Evolutionary conservation across 2,113 vertebrate species (phyloP).

Genomic region (Mormyrus iriodes): DNA sequence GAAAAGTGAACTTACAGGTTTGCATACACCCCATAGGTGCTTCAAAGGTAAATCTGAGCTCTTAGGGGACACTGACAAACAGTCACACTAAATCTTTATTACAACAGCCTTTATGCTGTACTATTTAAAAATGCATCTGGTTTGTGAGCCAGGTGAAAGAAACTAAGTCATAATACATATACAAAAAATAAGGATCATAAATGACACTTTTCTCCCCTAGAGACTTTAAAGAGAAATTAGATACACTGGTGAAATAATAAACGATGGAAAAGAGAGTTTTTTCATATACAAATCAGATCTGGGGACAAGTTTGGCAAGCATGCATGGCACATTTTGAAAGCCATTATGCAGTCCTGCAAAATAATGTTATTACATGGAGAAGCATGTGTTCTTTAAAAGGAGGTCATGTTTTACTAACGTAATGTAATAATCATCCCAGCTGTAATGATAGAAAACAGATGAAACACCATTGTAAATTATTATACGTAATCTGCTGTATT

Average conservation of each 20-base stretch:
- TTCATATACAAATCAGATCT: neutral
- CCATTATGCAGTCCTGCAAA: neutral
- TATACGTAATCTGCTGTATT: neutral
- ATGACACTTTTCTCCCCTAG: neutral
- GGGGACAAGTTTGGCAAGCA: neutral
- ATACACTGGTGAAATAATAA: neutral
- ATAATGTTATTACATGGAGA: neutral
- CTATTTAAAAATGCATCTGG: neutral
- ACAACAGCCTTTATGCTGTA: neutral
- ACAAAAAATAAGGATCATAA: neutral
- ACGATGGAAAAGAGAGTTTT: neutral
- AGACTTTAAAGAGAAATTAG: neutral
- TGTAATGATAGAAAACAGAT: neutral
- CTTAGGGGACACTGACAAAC: neutral
- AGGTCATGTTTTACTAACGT: neutral
- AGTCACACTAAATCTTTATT: neutral
- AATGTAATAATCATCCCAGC: neutral
- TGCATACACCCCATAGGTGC: neutral
- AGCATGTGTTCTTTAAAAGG: constrained; percentile 8
- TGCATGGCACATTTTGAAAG: neutral
- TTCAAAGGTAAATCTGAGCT: neutral
- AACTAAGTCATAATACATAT: neutral
- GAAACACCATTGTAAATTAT: neutral
- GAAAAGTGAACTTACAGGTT: neutral
- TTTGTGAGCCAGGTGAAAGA: neutral